Evolutionary conservation across 2,797 vertebrate species (phyloP), one percentile per base, ranked within the genome.

Genomic region (Triplophysa bombifrons): DNA sequence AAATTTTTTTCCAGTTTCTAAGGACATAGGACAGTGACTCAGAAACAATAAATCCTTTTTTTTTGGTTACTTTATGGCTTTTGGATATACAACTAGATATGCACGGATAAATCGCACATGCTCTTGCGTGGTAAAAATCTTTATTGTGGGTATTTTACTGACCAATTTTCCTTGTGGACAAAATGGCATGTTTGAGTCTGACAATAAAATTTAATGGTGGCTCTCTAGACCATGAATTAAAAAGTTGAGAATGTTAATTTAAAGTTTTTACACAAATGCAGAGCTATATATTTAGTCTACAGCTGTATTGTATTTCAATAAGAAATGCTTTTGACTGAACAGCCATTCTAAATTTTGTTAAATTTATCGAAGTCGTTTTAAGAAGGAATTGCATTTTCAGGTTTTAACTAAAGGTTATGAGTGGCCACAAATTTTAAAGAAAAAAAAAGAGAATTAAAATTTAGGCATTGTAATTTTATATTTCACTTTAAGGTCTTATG

Each of bases 1-100:
- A 7, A 38, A 38, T 8, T 8, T 7, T 1, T 1, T 38, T 38
- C 34, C 10, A 55, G 34, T 72, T 76, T 41, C 38, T n/a, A 13
- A 22, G 58, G 51, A 41, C 30, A 67, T 12, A 69, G 73, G 70
- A 70, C 63, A 67, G 61, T 85, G 84, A 84, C 74, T 85, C 80
- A 80, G 60, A 58, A 44, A 30, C 72, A 73, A 67, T 70, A 72
- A 82, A 84, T 53, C 53, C 9, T 11, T 72, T 77, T 61, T 65
- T 61, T 65, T 8, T 25, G 41, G 69, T 70, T 61, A 22, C 77
- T 83, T 85, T 72, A 82, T 78, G 64, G 70, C 56, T 70, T 64
- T 58, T 74, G 64, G 38, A 61, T 67, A 71, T 74, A 72, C 12
- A 7, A 66, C 44, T 17, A 22, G 19, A 51, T 25, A 19, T 13